phyloP scores from a whole-genome alignment of 2,797 vertebrate genomes.

The Xerus rutilus region DNA sequence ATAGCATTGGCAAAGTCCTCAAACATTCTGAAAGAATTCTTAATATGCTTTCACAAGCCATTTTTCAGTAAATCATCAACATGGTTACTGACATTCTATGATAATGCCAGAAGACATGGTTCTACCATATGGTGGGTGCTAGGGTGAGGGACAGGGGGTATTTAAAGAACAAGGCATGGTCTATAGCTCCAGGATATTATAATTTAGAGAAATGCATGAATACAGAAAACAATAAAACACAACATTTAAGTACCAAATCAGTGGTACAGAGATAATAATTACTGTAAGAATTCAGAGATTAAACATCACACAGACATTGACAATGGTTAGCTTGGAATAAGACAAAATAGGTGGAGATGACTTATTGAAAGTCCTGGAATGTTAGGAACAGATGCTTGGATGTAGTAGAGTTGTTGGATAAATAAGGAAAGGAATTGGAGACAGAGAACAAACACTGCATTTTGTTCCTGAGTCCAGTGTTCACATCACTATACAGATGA shows the following conservation, averaged over 20 bases:
- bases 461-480: background rate
- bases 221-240: slow-evolving; percentile 13
- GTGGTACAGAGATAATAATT: background rate
- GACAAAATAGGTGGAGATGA: background rate
- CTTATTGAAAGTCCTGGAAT: background rate
- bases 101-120: background rate
- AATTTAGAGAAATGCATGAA: background rate
- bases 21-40: background rate
- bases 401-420: background rate
- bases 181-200: background rate
- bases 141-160: background rate
- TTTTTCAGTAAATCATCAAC: slow-evolving; percentile 30
- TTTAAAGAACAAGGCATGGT: background rate
- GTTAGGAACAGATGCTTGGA: background rate
- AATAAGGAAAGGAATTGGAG: background rate
- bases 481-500: background rate
- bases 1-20: background rate
- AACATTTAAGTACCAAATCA: background rate
- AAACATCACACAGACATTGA: background rate
- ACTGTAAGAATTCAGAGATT: background rate
- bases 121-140: background rate
- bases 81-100: slow-evolving; percentile 41
- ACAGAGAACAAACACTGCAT: background rate
- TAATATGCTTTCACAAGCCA: slow-evolving; percentile 16
- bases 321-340: slow-evolving; percentile 1